These are phyloP conservation scores for Eumacrocentrus americanus DNA, from an alignment of 2,888 invertebrate genomes.

Conservation along the genomic window DNA sequence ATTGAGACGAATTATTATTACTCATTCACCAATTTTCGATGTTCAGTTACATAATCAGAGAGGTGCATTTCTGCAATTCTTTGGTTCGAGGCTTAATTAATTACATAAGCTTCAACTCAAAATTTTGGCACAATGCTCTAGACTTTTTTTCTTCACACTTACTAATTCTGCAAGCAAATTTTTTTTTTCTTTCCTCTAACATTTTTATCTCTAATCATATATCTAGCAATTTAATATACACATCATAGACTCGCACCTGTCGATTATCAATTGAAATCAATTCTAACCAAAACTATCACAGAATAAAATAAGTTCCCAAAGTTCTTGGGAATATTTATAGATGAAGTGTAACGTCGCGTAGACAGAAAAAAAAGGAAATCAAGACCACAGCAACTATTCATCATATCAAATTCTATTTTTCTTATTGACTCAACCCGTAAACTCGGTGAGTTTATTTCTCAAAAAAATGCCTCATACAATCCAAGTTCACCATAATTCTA, in stretches of 20 bases:
- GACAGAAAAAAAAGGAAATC: too few species aligned
- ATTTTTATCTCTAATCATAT: too few species aligned
- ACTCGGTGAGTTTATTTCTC: not conserved
- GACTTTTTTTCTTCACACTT: slow-evolving; percentile 15
- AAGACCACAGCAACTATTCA: not conserved
- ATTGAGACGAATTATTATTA: not conserved
- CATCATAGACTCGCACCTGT: not conserved
- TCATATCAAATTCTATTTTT: too few species aligned
- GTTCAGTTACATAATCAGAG: slow-evolving; percentile 24
- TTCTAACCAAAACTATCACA: not conserved
- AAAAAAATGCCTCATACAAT: not conserved
- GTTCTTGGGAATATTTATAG: too few species aligned
- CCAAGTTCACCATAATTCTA: too few species aligned
- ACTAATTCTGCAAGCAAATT: slow-evolving; percentile 30
- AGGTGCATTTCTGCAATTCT: slow-evolving; percentile 19
- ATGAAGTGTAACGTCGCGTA: too few species aligned
- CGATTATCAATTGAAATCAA: not conserved
- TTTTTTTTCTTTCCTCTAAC: not conserved
- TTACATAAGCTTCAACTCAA: slow-evolving; percentile 13
- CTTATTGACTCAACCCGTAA: not conserved
- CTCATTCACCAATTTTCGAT: slow-evolving; percentile 5
- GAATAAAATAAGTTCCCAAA: too few species aligned
- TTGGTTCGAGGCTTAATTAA: slow-evolving; percentile 4
- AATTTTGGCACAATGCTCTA: not conserved
- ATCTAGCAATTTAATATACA: too few species aligned